These are phyloP conservation scores for Coryphaenoides rupestris DNA, from an alignment of 2,113 vertebrate species.

Conservation along the genomic window DNA sequence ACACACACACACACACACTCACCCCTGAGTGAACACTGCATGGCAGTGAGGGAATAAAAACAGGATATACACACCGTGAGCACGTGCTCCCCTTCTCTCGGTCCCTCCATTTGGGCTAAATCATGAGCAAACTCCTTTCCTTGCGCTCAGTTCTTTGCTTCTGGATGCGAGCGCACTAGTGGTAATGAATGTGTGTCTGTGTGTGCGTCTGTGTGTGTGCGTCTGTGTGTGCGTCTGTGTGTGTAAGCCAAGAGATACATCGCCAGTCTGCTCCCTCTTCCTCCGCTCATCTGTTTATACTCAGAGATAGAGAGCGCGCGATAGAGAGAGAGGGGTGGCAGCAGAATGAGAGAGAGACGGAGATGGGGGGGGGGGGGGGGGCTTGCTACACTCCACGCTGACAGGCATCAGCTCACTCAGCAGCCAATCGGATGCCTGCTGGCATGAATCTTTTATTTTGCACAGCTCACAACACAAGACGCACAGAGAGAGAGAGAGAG, in stretches of 20 bases:
- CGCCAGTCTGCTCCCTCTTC: conserved; percentile 48
- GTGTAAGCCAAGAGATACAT: conserved; percentile 23
- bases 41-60: conserved; percentile 16
- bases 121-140: conserved; percentile 33
- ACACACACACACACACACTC: conserved; percentile 26
- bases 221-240: conserved; percentile 21
- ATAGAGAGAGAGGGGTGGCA: conserved; percentile 13
- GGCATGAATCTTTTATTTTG: conserved; percentile 72
- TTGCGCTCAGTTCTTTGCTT: conserved; percentile 15
- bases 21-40: conserved; percentile 20
- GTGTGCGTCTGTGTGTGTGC: conserved; percentile 18
- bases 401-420: conserved; percentile 55
- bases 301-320: conserved; percentile 15
- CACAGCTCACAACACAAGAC: conserved; percentile 47
- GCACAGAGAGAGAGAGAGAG: conserved; percentile 8
- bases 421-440: conserved; percentile 61
- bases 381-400: conserved; percentile 47
- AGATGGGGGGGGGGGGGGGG: conserved; percentile 1
- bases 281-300: conserved; percentile 61
- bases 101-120: conserved; percentile 64
- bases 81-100: conserved; percentile 57
- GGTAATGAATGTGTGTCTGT: conserved; percentile 1
- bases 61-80: conserved; percentile 57
- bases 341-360: conserved; percentile 17
- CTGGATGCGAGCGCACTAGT: conserved; percentile 1